Base-by-base conservation (phyloP, 2,888 invertebrate genomes). In the Listrodromus nycthemerus region DNA sequence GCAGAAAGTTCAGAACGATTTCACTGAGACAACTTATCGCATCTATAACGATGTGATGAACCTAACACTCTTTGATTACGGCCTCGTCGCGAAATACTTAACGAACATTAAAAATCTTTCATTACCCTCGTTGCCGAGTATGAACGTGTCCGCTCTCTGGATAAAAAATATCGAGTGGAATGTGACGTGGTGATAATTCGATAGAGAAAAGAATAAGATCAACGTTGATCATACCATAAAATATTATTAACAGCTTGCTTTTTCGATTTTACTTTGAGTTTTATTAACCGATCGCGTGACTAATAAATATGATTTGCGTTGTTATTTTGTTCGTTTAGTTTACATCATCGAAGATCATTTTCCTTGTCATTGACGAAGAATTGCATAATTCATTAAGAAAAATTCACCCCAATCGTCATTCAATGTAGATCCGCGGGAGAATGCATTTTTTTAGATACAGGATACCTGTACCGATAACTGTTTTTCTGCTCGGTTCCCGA, bases 1-100 rank as follows among this genome's bases (percentile, higher is more conserved):
- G 86, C 90, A 90, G 88, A 91, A 91, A 89, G 88, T 91, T 89
- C 87, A 88, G 78, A 86, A 91, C 80, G 90, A 86, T 88, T 88
- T 92, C 88, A 90, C 90, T 87, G 89, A 92, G 88, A 92, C 89
- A 86, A 90, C 90, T 87, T 89, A 88, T 90, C 88, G 86, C 88
- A 88, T 91, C 88, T 89, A 90, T 89, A 89, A 90, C 85, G 87
- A 91, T 82, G 83, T 90, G 85, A 86, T 85, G 84, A 87, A 91
- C 87, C 84, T 90, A 85, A 88, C 86, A 63, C 87, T 87, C 80
- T 82, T 90, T 82, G 87, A 90, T 85, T 89, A 89, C 86, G 89
- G 91, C 82, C 87, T 89, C 82, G 83, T 93, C 85, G 82, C 86
- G 76, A 91, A 90, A 89, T 92, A 91, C 74, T 80, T 93, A 67